phyloP scores from a whole-genome alignment of 2,888 invertebrate genomes.

The Trichacis sp. region DNA sequence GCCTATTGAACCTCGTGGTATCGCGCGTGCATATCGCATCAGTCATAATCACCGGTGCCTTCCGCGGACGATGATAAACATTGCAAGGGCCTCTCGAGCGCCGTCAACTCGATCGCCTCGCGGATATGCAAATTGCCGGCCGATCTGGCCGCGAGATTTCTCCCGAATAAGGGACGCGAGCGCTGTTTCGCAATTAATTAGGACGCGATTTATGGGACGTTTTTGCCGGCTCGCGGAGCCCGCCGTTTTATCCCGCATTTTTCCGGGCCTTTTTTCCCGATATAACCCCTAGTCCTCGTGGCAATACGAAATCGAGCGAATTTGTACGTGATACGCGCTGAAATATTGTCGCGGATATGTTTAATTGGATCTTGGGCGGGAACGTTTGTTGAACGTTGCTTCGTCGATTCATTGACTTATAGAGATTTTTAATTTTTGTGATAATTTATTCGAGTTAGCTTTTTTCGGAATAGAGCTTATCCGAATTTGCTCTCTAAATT shows the following conservation, averaged over 20 bases:
- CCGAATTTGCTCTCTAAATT: too few species aligned
- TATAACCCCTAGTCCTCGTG: too few species aligned
- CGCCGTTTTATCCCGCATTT: not conserved
- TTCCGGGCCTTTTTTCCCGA: not conserved
- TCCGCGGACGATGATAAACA: conserved; percentile 30
- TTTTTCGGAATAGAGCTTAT: too few species aligned
- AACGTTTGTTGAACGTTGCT: too few species aligned
- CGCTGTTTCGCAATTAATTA: conserved; percentile 28
- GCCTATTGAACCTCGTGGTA: too few species aligned
- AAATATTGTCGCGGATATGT: too few species aligned
- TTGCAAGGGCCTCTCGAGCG: conserved; percentile 23
- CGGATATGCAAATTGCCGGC: conserved; percentile 29
- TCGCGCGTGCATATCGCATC: conserved; percentile 60
- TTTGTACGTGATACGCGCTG: too few species aligned
- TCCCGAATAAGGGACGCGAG: conserved; percentile 8
- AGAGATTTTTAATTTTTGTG: too few species aligned
- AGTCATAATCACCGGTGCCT: conserved; percentile 53
- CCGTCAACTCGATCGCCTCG: conserved; percentile 18
- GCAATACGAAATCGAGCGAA: too few species aligned
- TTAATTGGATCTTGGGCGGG: too few species aligned
- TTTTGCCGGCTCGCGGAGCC: not conserved
- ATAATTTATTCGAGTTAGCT: too few species aligned
- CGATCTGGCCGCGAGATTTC: conserved; percentile 30
- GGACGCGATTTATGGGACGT: conserved; percentile 6
- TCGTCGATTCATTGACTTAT: too few species aligned